Conservation (phyloP, 2,113 vertebrate species). For the Garra rufa region DNA sequence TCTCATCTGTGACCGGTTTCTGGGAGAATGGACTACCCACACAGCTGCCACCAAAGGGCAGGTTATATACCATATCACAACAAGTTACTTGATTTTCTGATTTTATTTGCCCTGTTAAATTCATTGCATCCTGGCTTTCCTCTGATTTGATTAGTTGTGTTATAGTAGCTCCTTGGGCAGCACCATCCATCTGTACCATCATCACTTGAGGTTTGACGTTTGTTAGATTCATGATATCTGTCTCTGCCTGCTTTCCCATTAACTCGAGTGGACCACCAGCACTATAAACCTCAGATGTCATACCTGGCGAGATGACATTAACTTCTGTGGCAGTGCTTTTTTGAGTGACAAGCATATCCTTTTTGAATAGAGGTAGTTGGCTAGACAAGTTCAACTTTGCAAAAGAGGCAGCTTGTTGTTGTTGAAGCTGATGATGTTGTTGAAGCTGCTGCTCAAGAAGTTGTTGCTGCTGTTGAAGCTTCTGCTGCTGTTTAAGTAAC, state of each 20-base stretch:
- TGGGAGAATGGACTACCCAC: conserved; percentile 82
- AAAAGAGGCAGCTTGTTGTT: conserved; percentile 81
- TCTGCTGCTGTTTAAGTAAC: conserved; percentile 78
- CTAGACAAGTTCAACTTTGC: conserved; percentile 81
- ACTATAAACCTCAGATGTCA: conserved; percentile 79
- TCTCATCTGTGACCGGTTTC: conserved; percentile 79
- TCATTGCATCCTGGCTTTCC: conserved; percentile 80
- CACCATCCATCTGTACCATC: conserved; percentile 89
- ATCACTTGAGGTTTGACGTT: conserved; percentile 85
- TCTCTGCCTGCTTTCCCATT: conserved; percentile 78
- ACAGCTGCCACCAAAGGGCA: conserved; percentile 92
- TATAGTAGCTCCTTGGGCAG: conserved; percentile 74
- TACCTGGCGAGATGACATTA: conserved; percentile 70
- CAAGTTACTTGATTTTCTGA: conserved; percentile 89
- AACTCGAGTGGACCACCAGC: conserved; percentile 79
- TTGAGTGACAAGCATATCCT: conserved; percentile 87
- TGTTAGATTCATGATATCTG: conserved; percentile 70
- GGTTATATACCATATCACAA: conserved; percentile 94
- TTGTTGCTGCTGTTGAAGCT: conserved; percentile 77
- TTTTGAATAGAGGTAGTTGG: conserved; percentile 82
- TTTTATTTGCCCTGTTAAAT: conserved; percentile 86
- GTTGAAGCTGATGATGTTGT: conserved; percentile 77
- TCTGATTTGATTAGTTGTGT: conserved; percentile 90
- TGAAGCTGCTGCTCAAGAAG: conserved; percentile 80
- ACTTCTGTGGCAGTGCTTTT: conserved; percentile 74